phyloP scores from a whole-genome alignment of 2,797 vertebrate species.

The Micrastur ruficollis region DNA sequence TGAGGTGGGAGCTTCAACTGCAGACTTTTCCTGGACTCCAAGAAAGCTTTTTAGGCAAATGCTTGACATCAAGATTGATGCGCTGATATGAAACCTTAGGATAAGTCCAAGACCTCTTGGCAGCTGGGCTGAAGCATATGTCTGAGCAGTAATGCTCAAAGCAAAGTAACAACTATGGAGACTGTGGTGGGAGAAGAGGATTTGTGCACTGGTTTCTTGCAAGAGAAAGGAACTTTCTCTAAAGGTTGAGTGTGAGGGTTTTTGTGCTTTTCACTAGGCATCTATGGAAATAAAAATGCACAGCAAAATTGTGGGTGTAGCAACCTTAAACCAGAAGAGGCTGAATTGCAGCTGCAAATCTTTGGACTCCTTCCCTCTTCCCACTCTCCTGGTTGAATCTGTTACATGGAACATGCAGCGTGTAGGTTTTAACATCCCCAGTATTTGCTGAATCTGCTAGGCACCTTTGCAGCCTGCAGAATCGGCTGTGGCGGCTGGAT shows the following conservation, averaged over 20 bases:
- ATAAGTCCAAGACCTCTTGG: not conserved
- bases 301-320: not conserved
- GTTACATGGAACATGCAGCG: not conserved
- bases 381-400: conserved; percentile 12
- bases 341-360: conserved; percentile 19
- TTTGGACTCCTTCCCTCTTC: conserved; percentile 31
- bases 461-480: not conserved
- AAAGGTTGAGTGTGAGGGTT: not conserved
- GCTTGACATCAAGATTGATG: not conserved
- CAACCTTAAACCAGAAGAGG: conserved; percentile 7
- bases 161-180: not conserved
- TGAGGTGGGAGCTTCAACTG: not conserved
- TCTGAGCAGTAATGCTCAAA: not conserved
- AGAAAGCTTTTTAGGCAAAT: not conserved
- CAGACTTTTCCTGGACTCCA: not conserved
- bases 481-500: not conserved
- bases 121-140: not conserved
- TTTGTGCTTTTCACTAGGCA: not conserved
- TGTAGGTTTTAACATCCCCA: conserved; percentile 14
- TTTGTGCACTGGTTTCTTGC: not conserved
- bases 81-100: not conserved
- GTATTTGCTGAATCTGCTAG: not conserved
- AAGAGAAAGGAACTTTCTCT: not conserved
- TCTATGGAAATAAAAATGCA: conserved; percentile 17
- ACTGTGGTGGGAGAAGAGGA: not conserved